These are phyloP conservation scores for Dendrolimus punctatus DNA, from an alignment of 1,140 invertebrate genomes.

Conservation along the genomic window DNA sequence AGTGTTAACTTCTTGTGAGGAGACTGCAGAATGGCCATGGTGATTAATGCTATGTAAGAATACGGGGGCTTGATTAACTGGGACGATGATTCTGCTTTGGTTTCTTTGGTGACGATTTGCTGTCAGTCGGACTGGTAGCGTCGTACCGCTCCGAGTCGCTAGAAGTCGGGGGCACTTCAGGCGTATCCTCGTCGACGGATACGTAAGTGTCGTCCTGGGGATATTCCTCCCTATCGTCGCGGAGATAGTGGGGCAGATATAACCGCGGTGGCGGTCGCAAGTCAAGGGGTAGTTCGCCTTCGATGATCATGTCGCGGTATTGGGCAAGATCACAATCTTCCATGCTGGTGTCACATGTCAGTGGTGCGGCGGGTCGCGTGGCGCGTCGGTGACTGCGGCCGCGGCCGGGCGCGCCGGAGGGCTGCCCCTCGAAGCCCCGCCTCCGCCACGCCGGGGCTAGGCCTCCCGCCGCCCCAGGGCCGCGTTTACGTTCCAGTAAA, in stretches of 20 bases:
- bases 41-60: constrained; percentile 98
- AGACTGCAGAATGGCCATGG: constrained; percentile 98
- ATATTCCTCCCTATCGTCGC: constrained; percentile 47
- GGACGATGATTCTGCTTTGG: constrained; percentile 52
- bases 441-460: constrained; percentile 15
- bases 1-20: constrained; percentile 96
- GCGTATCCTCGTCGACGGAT: constrained; percentile 59
- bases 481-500: constrained; percentile 69
- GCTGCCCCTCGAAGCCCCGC: constrained; percentile 32
- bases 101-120: constrained; percentile 55
- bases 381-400: constrained; percentile 38
- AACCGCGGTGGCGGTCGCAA: constrained; percentile 55
- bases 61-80: constrained; percentile 90
- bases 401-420: constrained; percentile 18
- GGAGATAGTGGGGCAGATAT: constrained; percentile 55
- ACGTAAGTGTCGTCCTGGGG: constrained; percentile 59
- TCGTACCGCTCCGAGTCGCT: constrained; percentile 60
- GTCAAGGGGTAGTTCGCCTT: constrained; percentile 58
- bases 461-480: constrained; percentile 24
- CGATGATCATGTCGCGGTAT: constrained; percentile 67
- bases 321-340: constrained; percentile 59
- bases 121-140: constrained; percentile 47
- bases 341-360: constrained; percentile 63
- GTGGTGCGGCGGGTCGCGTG: constrained; percentile 46
- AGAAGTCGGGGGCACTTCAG: constrained; percentile 50